phyloP scores from a whole-genome alignment of 2,797 vertebrate genomes.

The Myripristis murdjan region DNA sequence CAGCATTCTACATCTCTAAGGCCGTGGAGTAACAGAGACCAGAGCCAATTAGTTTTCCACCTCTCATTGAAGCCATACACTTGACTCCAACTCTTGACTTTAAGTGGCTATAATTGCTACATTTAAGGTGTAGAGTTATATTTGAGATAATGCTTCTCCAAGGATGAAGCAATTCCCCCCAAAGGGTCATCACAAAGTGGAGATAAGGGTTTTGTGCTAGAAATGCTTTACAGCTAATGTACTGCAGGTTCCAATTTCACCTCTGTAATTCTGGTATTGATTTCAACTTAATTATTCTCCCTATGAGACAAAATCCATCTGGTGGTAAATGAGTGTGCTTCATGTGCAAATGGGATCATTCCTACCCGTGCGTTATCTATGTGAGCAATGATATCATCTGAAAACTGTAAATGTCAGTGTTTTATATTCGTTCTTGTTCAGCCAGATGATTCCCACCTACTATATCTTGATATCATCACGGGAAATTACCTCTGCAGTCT shows the following conservation, averaged over 20 bases:
- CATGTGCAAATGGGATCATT: slow-evolving; percentile 40
- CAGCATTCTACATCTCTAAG: neutral
- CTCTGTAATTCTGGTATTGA: slow-evolving; percentile 71
- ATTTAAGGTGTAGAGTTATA: slow-evolving; percentile 55
- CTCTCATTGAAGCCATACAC: slow-evolving; percentile 19
- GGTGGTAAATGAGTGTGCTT: slow-evolving; percentile 57
- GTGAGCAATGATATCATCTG: slow-evolving; percentile 28
- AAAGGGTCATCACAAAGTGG: slow-evolving; percentile 39
- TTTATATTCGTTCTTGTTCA: neutral
- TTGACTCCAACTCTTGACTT: slow-evolving; percentile 13
- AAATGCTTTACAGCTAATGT: slow-evolving; percentile 67
- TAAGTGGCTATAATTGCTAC: slow-evolving; percentile 63
- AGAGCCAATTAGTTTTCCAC: slow-evolving; percentile 47
- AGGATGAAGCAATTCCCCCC: slow-evolving; percentile 67
- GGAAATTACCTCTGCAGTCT: neutral
- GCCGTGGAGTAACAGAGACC: slow-evolving; percentile 19
- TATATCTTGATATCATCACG: neutral
- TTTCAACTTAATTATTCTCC: slow-evolving; percentile 73
- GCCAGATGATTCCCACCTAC: neutral
- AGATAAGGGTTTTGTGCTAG: slow-evolving; percentile 62
- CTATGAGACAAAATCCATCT: slow-evolving; percentile 63
- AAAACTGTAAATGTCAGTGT: slow-evolving; percentile 19
- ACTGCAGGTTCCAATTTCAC: slow-evolving; percentile 66
- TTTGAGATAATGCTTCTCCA: slow-evolving; percentile 47
- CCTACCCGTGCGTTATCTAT: slow-evolving; percentile 18